Base-by-base conservation (phyloP, 2,888 invertebrate genomes). In the Melinaea marsaeus region DNA sequence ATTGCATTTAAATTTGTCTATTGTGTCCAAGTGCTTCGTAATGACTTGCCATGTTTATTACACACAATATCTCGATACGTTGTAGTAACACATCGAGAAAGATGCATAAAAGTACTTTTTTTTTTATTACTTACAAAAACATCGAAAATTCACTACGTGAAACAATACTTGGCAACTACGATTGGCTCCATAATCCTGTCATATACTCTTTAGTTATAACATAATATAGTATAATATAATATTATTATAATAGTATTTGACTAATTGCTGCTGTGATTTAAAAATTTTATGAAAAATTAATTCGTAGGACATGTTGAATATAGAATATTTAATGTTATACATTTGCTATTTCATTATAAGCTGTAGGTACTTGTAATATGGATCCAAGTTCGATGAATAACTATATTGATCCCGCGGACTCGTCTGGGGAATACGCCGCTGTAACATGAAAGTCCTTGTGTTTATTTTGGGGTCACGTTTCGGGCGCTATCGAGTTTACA, bases 391-490 rank as follows among this genome's bases (percentile, higher is more conserved):
- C 13, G 47, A 0, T 7, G 60, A 47, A 51, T 33, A 45, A 64
- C 65, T 60, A 68, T 59, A 34, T 61, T 60, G 42, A 22, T 55
- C n/a, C 33, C 47, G 61, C 46, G 62, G 62, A 54, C 51, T 64
- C 68, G 62, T 64, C 71, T 65, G 74, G 79, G 79, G 79, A 78
- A 75, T 76, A 78, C 78, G 70, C 72, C 67, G 71, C 70, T 74
- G 72, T 67, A 74, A 73, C 72, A 69, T 68, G 70, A 70, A 77
- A 75, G 76, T 76, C 75, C 78, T 79, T 80, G 80, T 85, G 83
- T 87, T 87, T 87, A 77, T 82, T 84, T 84, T 83, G 78, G 68
- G 61, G 56, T 63, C 66, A 48, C 74, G 72, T 69, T 69, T 62
- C 75, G 73, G 75, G 77, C 73, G 74, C 71, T 75, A 66, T 69